Conservation (phyloP, 2,113 vertebrate species). For the Rhipidura dahli region DNA sequence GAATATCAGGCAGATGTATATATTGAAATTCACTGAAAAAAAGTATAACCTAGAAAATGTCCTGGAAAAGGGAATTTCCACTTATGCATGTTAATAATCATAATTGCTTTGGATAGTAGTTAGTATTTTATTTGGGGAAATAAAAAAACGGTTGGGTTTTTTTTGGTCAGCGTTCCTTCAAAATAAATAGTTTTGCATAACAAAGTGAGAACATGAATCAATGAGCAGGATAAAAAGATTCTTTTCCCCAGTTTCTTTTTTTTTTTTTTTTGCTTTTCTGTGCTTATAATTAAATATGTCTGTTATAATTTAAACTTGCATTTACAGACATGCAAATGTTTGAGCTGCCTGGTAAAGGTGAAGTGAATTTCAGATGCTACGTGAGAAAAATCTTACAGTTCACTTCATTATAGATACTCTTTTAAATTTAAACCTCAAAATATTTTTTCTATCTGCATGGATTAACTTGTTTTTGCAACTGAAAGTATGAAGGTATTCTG, state of each 20-base stretch:
- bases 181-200: background rate
- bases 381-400: background rate
- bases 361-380: background rate
- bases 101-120: background rate
- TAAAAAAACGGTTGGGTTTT: too few relatives aligned
- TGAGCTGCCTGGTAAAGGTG: background rate
- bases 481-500: background rate
- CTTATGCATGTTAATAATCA: background rate
- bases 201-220: background rate
- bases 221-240: background rate
- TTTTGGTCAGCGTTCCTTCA: background rate
- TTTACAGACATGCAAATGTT: background rate
- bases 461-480: background rate
- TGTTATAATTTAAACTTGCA: background rate
- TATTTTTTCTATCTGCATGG: background rate
- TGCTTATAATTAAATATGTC: background rate
- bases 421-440: background rate
- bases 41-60: background rate
- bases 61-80: background rate
- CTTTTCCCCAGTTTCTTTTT: background rate
- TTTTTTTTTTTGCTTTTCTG: background rate
- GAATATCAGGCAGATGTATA: background rate
- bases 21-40: background rate
- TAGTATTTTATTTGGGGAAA: background rate
- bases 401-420: background rate